Percentiles rank a stretch among this genome's conserved stretches.
Evolutionary conservation across 2,888 invertebrate species (phyloP).

Genomic region (Empis livida): DNA sequence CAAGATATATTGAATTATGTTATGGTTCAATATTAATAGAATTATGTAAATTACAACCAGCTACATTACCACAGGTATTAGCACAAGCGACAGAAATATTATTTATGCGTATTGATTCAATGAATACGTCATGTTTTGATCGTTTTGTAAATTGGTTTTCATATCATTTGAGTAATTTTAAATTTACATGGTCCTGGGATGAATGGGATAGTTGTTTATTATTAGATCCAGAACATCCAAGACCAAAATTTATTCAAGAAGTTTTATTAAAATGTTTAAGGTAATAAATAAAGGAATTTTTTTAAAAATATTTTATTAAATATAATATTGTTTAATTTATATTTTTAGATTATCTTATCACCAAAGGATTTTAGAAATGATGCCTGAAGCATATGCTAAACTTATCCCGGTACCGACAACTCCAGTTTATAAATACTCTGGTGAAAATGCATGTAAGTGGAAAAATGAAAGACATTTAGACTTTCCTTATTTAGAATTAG

Average conservation of each 20-base stretch:
- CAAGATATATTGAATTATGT: slow-evolving; percentile 79
- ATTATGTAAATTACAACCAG: slow-evolving; percentile 90
- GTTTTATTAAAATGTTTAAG: slow-evolving; percentile 81
- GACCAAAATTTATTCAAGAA: slow-evolving; percentile 88
- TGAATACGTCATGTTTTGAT: slow-evolving; percentile 95
- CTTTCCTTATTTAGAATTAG: no score
- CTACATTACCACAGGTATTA: slow-evolving; percentile 92
- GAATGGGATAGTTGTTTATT: slow-evolving; percentile 85
- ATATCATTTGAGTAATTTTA: slow-evolving; percentile 97
- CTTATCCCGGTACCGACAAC: slow-evolving; percentile 77
- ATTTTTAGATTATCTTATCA: slow-evolving; percentile 74
- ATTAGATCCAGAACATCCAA: slow-evolving; percentile 76
- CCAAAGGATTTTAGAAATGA: slow-evolving; percentile 83
- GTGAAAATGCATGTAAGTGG: slow-evolving; percentile 74
- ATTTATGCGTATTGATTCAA: slow-evolving; percentile 88
- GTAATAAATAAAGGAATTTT: slow-evolving; percentile 36
- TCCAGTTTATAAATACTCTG: slow-evolving; percentile 80
- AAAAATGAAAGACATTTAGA: no score
- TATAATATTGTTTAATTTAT: background rate
- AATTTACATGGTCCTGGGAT: slow-evolving; percentile 98
- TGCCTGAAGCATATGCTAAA: slow-evolving; percentile 73
- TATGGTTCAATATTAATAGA: slow-evolving; percentile 94
- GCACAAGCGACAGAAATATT: slow-evolving; percentile 97
- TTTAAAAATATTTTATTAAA: slow-evolving; percentile 5
- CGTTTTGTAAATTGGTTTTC: slow-evolving; percentile 96